Conservation (phyloP, 2,113 vertebrate genomes). For the Tautogolabrus adspersus region DNA sequence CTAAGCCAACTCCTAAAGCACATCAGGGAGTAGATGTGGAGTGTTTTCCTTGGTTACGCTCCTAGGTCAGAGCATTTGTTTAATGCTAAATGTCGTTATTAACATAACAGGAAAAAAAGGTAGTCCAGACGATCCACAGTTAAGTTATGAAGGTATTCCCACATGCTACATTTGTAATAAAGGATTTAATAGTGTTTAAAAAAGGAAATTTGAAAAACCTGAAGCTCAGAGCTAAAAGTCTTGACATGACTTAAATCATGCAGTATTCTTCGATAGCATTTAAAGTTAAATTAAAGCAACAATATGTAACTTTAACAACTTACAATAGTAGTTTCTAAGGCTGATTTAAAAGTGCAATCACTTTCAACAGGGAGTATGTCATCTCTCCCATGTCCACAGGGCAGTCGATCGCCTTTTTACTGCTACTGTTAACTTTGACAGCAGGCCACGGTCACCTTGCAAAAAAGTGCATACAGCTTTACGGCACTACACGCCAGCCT, state of each 20-base stretch:
- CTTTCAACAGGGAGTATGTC: too few species aligned
- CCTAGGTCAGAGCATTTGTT: slow-evolving; percentile 57
- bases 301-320: too few species aligned
- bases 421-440: too few species aligned
- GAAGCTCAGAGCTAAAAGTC: neutral
- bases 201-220: neutral
- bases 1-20: slow-evolving; percentile 43
- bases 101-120: slow-evolving; percentile 51
- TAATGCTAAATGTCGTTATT: slow-evolving; percentile 47
- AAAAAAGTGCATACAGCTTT: too few species aligned
- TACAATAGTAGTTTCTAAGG: too few species aligned
- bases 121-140: slow-evolving; percentile 32
- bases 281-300: neutral
- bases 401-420: too few species aligned
- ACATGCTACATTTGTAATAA: slow-evolving; percentile 15
- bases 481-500: too few species aligned
- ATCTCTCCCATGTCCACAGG: too few species aligned
- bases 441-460: too few species aligned
- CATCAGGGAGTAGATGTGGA: slow-evolving; percentile 48
- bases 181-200: slow-evolving; percentile 16
- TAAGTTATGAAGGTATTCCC: slow-evolving; percentile 30
- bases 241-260: neutral
- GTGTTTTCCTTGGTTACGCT: slow-evolving; percentile 65
- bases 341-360: too few species aligned
- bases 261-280: neutral